Percentiles rank a stretch among this genome's conserved stretches.
These are phyloP conservation scores for Macrosoma leucophasiata DNA, from an alignment of 2,888 invertebrate species.

Conservation along the genomic window DNA sequence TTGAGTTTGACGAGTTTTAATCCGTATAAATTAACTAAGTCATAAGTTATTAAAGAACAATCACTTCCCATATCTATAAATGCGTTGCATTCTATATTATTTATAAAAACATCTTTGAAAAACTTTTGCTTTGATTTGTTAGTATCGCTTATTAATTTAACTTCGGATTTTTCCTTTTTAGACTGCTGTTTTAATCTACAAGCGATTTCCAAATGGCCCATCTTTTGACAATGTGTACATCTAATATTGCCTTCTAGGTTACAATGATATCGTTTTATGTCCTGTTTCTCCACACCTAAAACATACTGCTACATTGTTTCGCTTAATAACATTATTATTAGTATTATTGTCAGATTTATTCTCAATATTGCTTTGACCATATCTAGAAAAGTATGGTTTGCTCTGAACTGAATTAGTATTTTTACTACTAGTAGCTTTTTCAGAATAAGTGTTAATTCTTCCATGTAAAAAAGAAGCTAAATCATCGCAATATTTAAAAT, in stretches of 20 bases:
- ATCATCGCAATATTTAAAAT: constrained; percentile 25
- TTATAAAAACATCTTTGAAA: constrained; percentile 16
- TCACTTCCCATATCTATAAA: constrained; percentile 26
- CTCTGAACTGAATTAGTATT: too few species aligned
- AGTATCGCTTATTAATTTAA: constrained; percentile 18
- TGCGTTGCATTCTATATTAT: constrained; percentile 12
- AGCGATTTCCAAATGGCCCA: constrained; percentile 23
- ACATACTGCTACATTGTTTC: too few species aligned
- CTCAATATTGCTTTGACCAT: too few species aligned
- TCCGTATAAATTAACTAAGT: constrained; percentile 6
- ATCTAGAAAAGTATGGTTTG: constrained; percentile 1
- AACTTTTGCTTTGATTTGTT: constrained; percentile 20
- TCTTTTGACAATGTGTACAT: constrained; percentile 23
- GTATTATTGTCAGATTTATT: too few species aligned
- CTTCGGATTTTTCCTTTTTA: constrained; percentile 24
- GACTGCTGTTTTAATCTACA: constrained; percentile 19
- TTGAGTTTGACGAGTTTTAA: constrained; percentile 10
- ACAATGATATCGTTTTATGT: constrained; percentile 15
- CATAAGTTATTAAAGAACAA: constrained; percentile 21
- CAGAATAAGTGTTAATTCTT: constrained; percentile 12
- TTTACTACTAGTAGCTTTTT: constrained; percentile 8
- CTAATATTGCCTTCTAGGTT: constrained; percentile 15
- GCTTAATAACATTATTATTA: constrained; percentile 8
- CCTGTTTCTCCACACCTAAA: constrained; percentile 20
- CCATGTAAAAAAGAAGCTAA: constrained; percentile 19